phyloP scores from a whole-genome alignment of 2,113 vertebrate genomes.

The Chinchilla lanigera region DNA sequence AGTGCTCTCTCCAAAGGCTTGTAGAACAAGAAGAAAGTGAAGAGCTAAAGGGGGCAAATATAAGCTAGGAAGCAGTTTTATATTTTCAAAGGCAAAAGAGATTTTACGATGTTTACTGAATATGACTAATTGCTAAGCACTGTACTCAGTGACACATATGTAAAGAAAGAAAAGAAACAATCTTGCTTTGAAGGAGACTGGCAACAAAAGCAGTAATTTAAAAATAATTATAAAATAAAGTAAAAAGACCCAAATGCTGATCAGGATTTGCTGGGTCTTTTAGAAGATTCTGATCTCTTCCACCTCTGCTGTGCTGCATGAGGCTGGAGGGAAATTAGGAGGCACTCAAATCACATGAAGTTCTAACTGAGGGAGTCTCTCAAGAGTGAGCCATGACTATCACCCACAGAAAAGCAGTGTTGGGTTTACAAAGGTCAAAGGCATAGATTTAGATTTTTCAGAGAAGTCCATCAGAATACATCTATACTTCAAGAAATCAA shows the following conservation, averaged over 20 bases:
- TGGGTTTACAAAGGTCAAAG: conserved; percentile 67
- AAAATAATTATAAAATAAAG: not conserved
- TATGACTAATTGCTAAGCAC: not conserved
- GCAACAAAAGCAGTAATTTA: not conserved
- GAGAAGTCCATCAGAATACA: conserved; percentile 52
- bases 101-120: no score
- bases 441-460: not conserved
- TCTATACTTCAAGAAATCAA: conserved; percentile 47
- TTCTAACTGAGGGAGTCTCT: not conserved
- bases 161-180: not conserved
- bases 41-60: rapidly evolving
- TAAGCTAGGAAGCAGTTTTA: not conserved
- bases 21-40: not conserved
- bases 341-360: not conserved
- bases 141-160: not conserved
- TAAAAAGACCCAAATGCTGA: not conserved
- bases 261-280: not conserved
- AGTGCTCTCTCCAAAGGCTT: not conserved
- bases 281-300: not conserved
- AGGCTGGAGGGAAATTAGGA: not conserved
- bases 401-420: not conserved
- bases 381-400: not conserved
- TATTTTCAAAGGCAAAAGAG: not conserved
- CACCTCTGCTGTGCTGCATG: not conserved
- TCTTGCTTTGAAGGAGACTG: not conserved